Evolutionary conservation across 1,140 invertebrate genomes (phyloP).

Genomic region (Euwallacea similis): DNA sequence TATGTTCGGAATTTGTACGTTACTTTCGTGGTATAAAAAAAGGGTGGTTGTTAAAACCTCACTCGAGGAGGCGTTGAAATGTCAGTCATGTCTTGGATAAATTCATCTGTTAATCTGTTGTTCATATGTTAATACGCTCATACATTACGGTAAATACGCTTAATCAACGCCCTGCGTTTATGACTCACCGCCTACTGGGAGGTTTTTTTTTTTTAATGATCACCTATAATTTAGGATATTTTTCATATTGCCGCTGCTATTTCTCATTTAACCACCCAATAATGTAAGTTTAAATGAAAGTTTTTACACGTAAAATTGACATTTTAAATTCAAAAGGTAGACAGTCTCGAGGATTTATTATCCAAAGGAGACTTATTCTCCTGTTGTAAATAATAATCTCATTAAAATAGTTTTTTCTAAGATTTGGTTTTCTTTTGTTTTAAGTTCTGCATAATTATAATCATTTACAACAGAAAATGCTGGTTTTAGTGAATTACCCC

Average conservation of each 20-base stretch:
- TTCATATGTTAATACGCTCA: too few relatives aligned
- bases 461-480: neutral
- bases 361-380: slow-evolving; percentile 13
- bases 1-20: slow-evolving; percentile 29
- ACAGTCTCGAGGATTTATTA: slow-evolving; percentile 11
- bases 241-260: slow-evolving; percentile 14
- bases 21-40: slow-evolving; percentile 33
- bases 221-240: slow-evolving; percentile 10
- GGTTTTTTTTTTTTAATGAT: slow-evolving; percentile 5
- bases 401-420: slow-evolving; percentile 49
- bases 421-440: slow-evolving; percentile 16
- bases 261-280: slow-evolving; percentile 1
- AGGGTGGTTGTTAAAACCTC: too few relatives aligned
- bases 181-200: too few relatives aligned
- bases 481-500: neutral
- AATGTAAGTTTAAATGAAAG: slow-evolving; percentile 11
- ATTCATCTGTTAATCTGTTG: too few relatives aligned
- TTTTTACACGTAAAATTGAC: slow-evolving; percentile 22
- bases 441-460: slow-evolving; percentile 6
- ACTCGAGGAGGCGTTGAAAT: too few relatives aligned
- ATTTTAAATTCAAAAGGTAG: slow-evolving; percentile 24
- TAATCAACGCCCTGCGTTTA: too few relatives aligned
- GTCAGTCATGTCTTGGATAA: too few relatives aligned
- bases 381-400: slow-evolving; percentile 49
- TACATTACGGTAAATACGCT: too few relatives aligned